A percentile compares a stretch with the other conserved stretches of the same genome.
phyloP scores from a whole-genome alignment of 2,888 invertebrate species.

The Cantharis rufa region DNA sequence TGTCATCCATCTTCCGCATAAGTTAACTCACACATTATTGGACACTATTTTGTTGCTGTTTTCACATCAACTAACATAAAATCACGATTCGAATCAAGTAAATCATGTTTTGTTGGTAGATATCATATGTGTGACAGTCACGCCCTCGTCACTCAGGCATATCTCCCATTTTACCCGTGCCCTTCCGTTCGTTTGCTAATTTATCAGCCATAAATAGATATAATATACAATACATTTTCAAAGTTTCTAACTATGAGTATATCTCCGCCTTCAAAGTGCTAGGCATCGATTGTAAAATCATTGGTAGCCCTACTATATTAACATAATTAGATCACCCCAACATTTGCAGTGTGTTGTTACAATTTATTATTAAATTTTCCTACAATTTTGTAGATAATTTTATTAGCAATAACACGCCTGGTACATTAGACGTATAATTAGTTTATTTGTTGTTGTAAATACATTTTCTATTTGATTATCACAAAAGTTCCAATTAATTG shows the following conservation, averaged over 20 bases:
- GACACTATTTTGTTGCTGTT: constrained; percentile 25
- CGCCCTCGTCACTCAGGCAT: constrained; percentile 55
- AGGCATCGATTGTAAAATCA: constrained; percentile 13
- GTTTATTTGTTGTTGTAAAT: constrained; percentile 32
- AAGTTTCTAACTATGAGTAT: constrained; percentile 14
- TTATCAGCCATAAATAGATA: constrained; percentile 27
- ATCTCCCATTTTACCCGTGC: constrained; percentile 48
- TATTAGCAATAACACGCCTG: constrained; percentile 37
- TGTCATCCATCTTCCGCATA: not conserved
- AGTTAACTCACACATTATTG: not conserved
- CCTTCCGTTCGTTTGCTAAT: constrained; percentile 47
- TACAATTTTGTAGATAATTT: constrained; percentile 32
- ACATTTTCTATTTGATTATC: constrained; percentile 14
- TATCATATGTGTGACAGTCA: constrained; percentile 49
- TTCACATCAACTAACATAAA: constrained; percentile 35
- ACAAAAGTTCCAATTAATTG: constrained; percentile 9
- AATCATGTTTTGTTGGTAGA: constrained; percentile 45
- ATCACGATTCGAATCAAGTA: constrained; percentile 46
- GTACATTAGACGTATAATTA: constrained; percentile 40
- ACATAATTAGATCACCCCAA: constrained; percentile 28
- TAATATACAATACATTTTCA: constrained; percentile 23
- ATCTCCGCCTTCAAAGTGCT: constrained; percentile 4
- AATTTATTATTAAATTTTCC: constrained; percentile 32
- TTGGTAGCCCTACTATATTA: constrained; percentile 28
- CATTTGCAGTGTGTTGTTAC: constrained; percentile 27